phyloP scores from a whole-genome alignment of 2,113 vertebrate genomes.

The Callocephalon fimbriatum region DNA sequence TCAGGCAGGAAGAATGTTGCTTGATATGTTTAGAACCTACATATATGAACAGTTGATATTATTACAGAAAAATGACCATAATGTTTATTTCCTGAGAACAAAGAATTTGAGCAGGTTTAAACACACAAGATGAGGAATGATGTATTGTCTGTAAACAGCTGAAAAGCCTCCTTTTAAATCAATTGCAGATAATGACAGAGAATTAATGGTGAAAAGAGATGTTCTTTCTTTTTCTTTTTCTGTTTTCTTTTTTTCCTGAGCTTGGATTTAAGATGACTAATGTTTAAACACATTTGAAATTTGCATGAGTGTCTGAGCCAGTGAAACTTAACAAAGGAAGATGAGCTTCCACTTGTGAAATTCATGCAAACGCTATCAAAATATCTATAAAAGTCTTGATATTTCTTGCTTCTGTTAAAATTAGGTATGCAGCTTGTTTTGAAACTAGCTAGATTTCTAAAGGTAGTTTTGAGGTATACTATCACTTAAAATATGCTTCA shows the following conservation, averaged over 20 bases:
- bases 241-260: not conserved
- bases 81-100: not conserved
- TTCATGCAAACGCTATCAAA: not conserved
- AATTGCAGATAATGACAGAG: constrained; percentile 15
- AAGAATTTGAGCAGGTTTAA: not conserved
- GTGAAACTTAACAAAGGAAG: not conserved
- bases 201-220: constrained; percentile 1
- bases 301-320: not conserved
- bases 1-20: not conserved
- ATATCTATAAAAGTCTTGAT: not conserved
- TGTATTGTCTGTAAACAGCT: constrained; percentile 19
- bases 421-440: not conserved
- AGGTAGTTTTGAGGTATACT: not conserved
- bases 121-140: not conserved
- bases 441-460: not conserved
- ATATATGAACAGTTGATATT: not conserved
- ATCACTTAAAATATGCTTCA: not conserved
- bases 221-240: not conserved
- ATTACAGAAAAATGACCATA: not conserved
- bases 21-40: not conserved
- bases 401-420: not conserved
- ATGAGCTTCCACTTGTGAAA: not conserved
- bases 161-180: constrained; percentile 31
- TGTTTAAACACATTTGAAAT: constrained; percentile 1
- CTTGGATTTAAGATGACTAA: constrained; percentile 4